Percentiles rank a stretch among this genome's conserved stretches.
Conservation (phyloP, 2,797 vertebrate species). For the Tokudaia tokunoshimensis region DNA sequence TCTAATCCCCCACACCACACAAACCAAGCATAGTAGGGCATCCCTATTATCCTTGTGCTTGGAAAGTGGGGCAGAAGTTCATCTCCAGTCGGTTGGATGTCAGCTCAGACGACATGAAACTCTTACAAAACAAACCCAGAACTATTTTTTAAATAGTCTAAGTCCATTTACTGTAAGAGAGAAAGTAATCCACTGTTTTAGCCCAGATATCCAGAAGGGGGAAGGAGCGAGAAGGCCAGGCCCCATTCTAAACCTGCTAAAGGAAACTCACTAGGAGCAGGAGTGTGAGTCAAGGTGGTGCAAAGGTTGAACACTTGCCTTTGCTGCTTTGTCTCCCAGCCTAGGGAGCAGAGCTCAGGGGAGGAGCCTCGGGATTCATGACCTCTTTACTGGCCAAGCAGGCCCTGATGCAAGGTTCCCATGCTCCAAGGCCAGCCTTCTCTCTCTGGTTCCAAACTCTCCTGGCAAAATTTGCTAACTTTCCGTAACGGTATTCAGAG, state of each 20-base stretch:
- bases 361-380: background rate
- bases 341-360: background rate
- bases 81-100: background rate
- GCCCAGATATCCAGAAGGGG: background rate
- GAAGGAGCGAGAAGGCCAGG: background rate
- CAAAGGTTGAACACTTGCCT: background rate
- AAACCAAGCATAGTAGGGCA: too few species aligned
- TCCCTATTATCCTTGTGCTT: background rate
- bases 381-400: background rate
- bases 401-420: background rate
- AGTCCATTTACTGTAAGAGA: background rate
- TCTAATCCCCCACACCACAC: background rate
- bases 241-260: background rate
- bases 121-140: background rate
- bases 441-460: background rate
- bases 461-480: background rate
- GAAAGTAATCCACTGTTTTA: background rate
- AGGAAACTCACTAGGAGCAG: background rate
- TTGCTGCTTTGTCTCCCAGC: background rate
- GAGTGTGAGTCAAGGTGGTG: conserved; percentile 34
- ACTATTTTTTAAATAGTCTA: conserved; percentile 6
- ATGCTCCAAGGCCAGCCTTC: background rate
- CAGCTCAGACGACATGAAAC: background rate
- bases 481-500: background rate
- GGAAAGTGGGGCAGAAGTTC: background rate